Base-by-base conservation (phyloP, 2,797 vertebrate species). In the Luscinia luscinia region DNA sequence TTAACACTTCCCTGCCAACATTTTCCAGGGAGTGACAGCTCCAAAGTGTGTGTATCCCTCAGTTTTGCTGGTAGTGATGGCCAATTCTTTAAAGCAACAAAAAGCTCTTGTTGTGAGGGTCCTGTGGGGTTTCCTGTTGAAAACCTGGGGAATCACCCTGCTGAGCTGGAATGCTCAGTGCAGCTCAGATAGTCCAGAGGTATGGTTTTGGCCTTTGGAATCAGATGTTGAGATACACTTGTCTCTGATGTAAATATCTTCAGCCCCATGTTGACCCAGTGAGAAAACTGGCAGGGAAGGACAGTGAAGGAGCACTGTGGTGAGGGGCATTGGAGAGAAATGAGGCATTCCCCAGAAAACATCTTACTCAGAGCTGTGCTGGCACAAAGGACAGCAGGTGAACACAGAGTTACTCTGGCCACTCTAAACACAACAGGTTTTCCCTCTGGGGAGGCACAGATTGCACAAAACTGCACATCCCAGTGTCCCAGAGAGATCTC, bases 21-120 rank as follows among this genome's bases (percentile, higher is more conserved):
- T 84, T 95, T 87, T 89, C 62, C 87, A 88, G 43, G 17, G 38
- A 91, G 51, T 11, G 73, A 87, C 76, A 86, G 16, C 64, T 87
- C 84, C 61, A 72, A 87, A 89, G 62, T 2, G 16, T 6, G 30
- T 83, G n/a, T 40, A 45, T 57, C 45, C 54, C 81, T 79, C 38
- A 52, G 62, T 81, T 54, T 54, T 58, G 54, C 78, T 96, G 64
- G 48, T 32, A 69, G 59, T 8, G n/a, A 85, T 27, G 26, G 69
- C 43, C 48, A 92, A 52, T 32, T 52, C 48, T 68, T 80, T 68
- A 26, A 84, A 85, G 55, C 30, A 87, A 69, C 1, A 14, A 61
- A 85, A 81, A 89, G 20, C 59, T n/a, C 43, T 86, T 81, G 36
- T 62, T 94, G 83, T 69, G n/a, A 91, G 61, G 59, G 69, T 59